Evolutionary conservation across 2,797 vertebrate species (phyloP), one percentile per base, ranked within the genome.

Genomic region (Erithacus rubecula): DNA sequence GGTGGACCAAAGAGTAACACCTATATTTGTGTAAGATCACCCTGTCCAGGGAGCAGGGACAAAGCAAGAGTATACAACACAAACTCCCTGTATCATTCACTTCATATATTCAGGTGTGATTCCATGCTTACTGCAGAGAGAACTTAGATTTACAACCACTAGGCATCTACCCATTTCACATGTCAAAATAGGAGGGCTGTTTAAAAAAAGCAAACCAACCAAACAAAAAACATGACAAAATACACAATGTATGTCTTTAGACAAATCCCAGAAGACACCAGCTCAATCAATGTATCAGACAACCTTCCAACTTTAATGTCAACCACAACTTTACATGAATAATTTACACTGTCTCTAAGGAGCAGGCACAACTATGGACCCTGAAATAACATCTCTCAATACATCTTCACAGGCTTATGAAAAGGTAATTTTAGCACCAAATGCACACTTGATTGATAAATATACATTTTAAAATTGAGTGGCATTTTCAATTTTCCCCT

Each of bases 21-120:
- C 18, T 37, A 34, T 30, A 16, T 17, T 60, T 79, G 12, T 23
- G 2, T 32, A 60, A 83, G 29, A 79, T 27, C 7, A 56, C 20
- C 9, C 14, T 46, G 6, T 32, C 21, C 30, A 76, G 64, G 18
- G 9, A 59, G 6, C 0, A 0, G 2, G 8, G 8, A 29, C 1
- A 1, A 0, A 3, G 56, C 29, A 68, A 24, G 14, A 44, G 5
- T 4, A 60, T 4, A 26, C 12, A 77, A n/a, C 26, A 77, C 6
- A 44, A 52, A 47, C 24, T 0, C 21, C 9, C 49, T 37, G 5
- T 41, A 71, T 39, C 20, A 56, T 32, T 68, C 2, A 23, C 11
- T 44, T 52, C 15, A 39, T 19, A 20, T 37, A 41, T 79, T n/a
- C 13, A 79, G 26, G 34, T 60, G 23, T 15, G 7, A 71, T 37